Evolutionary conservation across 2,797 vertebrate genomes (phyloP).

Genomic region (Taeniopygia guttata): DNA sequence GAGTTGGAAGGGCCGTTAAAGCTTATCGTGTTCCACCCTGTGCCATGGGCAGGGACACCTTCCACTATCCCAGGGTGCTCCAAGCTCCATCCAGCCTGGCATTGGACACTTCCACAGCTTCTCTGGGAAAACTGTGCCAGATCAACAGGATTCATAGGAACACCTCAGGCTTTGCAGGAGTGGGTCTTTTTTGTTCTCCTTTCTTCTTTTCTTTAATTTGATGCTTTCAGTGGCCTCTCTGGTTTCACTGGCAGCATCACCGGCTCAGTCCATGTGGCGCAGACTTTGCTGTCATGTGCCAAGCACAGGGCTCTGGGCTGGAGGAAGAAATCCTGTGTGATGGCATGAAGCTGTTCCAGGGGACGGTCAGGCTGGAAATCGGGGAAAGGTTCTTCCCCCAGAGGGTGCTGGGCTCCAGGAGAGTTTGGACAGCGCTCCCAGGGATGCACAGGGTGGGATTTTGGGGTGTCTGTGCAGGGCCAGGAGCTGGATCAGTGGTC

Average conservation of each 20-base stretch:
- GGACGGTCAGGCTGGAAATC: background rate
- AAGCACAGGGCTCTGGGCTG: background rate
- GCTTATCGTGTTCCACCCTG: background rate
- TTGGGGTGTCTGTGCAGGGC: background rate
- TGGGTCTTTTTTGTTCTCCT: accelerated
- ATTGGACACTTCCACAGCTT: background rate
- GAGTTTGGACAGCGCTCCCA: accelerated
- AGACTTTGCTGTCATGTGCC: accelerated
- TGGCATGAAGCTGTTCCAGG: background rate
- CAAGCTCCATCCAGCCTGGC: accelerated
- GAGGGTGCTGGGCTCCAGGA: background rate
- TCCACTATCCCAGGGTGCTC: background rate
- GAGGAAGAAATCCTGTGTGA: background rate
- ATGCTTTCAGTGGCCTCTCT: background rate
- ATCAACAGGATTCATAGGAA: background rate
- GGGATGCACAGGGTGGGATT: background rate
- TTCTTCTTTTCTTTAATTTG: background rate
- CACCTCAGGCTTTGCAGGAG: background rate
- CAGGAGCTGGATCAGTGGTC: accelerated
- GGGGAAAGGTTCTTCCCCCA: background rate
- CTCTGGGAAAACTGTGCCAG: background rate
- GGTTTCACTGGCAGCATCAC: accelerated
- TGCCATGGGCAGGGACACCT: background rate
- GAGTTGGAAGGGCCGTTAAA: background rate
- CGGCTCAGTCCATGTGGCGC: accelerated